Conservation (phyloP, 30 jellyfish, hydroid and myxozoan genomes). For the Turritopsis rubra region DNA sequence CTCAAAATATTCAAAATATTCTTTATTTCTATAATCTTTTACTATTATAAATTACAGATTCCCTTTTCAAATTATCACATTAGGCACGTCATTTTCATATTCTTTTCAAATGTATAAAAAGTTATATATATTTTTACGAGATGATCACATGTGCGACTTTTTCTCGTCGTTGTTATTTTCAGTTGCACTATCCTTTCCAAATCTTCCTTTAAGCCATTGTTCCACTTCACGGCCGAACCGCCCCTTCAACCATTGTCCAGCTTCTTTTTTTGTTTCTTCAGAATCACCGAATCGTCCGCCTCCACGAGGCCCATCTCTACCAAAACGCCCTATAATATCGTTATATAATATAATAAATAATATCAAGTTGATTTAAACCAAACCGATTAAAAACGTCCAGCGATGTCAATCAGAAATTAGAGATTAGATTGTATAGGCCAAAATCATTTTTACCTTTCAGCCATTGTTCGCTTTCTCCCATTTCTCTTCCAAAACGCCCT, state of each 20-base stretch:
- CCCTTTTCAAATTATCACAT: not conserved
- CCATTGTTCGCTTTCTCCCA: slow-evolving; percentile 47
- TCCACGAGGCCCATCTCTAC: not conserved
- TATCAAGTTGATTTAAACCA: not conserved
- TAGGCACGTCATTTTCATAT: not conserved
- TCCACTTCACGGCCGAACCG: slow-evolving; percentile 64
- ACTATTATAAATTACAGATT: not conserved
- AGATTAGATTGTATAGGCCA: no score
- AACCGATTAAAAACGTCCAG: not conserved
- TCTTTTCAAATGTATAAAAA: not conserved
- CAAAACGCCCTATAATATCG: not conserved
- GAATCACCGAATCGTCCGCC: slow-evolving; percentile 74
- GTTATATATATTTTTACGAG: not conserved
- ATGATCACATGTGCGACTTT: not conserved
- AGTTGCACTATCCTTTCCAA: slow-evolving; percentile 17
- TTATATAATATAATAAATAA: no score
- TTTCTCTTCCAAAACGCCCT: slow-evolving; percentile 83
- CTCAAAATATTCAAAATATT: not conserved
- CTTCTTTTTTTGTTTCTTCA: no score
- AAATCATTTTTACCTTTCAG: not conserved
- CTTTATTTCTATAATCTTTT: not conserved
- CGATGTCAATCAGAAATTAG: not conserved
- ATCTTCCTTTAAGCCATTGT: slow-evolving; percentile 31
- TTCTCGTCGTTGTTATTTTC: not conserved
- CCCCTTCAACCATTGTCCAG: slow-evolving; percentile 66